These are phyloP conservation scores for Luehdorfia chinensis DNA, from an alignment of 1,140 invertebrate species.

Conservation along the genomic window DNA sequence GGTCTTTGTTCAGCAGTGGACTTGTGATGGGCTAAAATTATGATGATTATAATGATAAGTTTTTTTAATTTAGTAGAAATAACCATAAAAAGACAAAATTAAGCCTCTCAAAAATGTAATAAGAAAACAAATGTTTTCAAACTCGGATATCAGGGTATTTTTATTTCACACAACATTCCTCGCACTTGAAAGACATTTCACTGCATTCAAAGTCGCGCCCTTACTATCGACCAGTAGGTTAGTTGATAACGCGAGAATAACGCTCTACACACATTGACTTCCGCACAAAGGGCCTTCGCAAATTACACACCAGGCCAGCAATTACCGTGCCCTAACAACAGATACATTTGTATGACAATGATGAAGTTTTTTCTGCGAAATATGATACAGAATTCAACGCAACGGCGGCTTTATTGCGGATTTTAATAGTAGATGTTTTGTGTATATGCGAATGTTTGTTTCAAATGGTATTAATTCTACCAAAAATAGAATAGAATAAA, in stretches of 20 bases:
- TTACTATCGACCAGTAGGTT: constrained; percentile 4
- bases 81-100: too few species aligned
- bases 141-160: too few species aligned
- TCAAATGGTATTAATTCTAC: constrained; percentile 6
- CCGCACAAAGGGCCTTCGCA: constrained; percentile 47
- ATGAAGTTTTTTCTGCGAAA: constrained; percentile 52
- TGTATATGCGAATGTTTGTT: constrained; percentile 2
- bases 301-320: constrained; percentile 61
- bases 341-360: constrained; percentile 74
- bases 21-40: too few species aligned
- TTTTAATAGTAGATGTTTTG: constrained; percentile 10
- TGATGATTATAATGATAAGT: too few species aligned
- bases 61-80: too few species aligned
- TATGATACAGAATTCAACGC: constrained; percentile 35
- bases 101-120: too few species aligned
- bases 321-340: constrained; percentile 59
- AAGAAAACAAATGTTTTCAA: too few species aligned
- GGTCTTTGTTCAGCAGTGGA: too few species aligned
- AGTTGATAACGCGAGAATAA: constrained; percentile 31
- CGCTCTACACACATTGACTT: constrained; percentile 40
- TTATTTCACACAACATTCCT: too few species aligned
- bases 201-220: neutral
- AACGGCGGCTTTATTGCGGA: constrained; percentile 1
- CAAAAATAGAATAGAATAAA: too few species aligned
- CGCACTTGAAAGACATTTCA: too few species aligned